Evolutionary conservation across 1,140 invertebrate species (phyloP).

Genomic region (Drosophila bocqueti): DNA sequence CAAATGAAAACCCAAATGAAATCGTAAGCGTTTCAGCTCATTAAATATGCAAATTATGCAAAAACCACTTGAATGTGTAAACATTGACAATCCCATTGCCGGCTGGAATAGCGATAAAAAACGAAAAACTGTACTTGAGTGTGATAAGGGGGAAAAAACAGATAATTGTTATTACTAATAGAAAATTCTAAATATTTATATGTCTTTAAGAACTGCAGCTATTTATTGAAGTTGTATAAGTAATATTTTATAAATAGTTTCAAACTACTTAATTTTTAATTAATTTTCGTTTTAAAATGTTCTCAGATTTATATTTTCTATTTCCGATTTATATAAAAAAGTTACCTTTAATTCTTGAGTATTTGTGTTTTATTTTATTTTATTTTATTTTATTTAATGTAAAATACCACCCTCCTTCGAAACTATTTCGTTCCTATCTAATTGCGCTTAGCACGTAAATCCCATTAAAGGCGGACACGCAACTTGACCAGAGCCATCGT

Average conservation of each 20-base stretch:
- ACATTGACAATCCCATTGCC: slow-evolving; percentile 47
- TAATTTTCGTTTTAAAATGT: not conserved
- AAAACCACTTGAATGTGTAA: slow-evolving; percentile 81
- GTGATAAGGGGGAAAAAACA: not conserved
- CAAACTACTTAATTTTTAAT: not conserved
- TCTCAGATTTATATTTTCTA: no score
- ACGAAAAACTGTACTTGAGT: slow-evolving; percentile 12
- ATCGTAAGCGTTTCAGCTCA: slow-evolving; percentile 52
- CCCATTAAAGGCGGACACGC: slow-evolving; percentile 70
- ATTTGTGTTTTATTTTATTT: not conserved
- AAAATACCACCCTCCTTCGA: no score
- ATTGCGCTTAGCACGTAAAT: slow-evolving; percentile 71
- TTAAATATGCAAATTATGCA: slow-evolving; percentile 77
- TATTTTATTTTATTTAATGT: not conserved
- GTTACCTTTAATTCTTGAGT: not conserved
- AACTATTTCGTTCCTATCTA: slow-evolving; percentile 12
- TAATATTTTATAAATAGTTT: not conserved
- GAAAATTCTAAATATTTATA: not conserved
- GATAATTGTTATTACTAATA: not conserved
- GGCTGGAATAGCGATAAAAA: slow-evolving; percentile 28
- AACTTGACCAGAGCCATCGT: slow-evolving; percentile 57
- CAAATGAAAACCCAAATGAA: slow-evolving; percentile 39
- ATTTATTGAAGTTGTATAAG: not conserved
- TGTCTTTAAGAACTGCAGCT: not conserved
- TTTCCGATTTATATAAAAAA: no score